These are phyloP conservation scores for Mastacembelus armatus DNA, from an alignment of 2,797 vertebrate species.

Conservation along the genomic window DNA sequence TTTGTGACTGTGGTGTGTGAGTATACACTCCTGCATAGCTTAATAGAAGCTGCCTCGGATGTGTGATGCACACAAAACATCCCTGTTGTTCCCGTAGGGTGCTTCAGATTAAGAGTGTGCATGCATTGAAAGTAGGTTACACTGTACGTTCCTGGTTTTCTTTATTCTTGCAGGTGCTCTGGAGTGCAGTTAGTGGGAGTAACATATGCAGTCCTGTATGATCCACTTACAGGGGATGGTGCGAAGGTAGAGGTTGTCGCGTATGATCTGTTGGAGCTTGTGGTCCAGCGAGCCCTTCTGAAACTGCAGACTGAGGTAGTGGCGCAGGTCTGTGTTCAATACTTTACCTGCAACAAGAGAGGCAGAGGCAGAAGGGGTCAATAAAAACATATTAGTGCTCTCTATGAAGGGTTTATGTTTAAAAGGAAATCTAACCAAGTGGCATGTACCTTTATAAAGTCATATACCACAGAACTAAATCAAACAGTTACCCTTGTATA, in stretches of 20 bases:
- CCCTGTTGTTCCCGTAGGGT: slow-evolving; percentile 28
- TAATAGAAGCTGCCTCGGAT: slow-evolving; percentile 34
- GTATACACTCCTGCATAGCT: background rate
- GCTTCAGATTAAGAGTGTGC: slow-evolving; percentile 41
- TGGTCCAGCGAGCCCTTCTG: slow-evolving; percentile 98
- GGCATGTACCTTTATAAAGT: slow-evolving; percentile 25
- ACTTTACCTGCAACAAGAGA: slow-evolving; percentile 91
- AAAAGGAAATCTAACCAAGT: slow-evolving; percentile 45
- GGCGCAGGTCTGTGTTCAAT: slow-evolving; percentile 96
- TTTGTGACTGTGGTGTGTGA: slow-evolving; percentile 2
- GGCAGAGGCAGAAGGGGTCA: slow-evolving; percentile 46
- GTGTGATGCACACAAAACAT: slow-evolving; percentile 10
- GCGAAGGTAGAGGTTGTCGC: slow-evolving; percentile 98
- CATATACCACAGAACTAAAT: slow-evolving; percentile 27
- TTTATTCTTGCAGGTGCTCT: slow-evolving; percentile 1
- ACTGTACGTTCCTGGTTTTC: background rate
- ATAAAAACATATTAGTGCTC: slow-evolving; percentile 26
- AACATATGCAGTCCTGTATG: background rate
- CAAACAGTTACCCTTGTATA: background rate
- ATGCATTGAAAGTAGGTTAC: slow-evolving; percentile 31
- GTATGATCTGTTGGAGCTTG: slow-evolving; percentile 98
- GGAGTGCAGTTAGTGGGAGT: background rate
- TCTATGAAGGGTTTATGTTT: slow-evolving; percentile 16
- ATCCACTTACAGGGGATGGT: slow-evolving; percentile 97
- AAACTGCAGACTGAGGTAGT: slow-evolving; percentile 99